Evolutionary conservation across 2,113 vertebrate genomes (phyloP).

Genomic region (Solenodon paradoxus): DNA sequence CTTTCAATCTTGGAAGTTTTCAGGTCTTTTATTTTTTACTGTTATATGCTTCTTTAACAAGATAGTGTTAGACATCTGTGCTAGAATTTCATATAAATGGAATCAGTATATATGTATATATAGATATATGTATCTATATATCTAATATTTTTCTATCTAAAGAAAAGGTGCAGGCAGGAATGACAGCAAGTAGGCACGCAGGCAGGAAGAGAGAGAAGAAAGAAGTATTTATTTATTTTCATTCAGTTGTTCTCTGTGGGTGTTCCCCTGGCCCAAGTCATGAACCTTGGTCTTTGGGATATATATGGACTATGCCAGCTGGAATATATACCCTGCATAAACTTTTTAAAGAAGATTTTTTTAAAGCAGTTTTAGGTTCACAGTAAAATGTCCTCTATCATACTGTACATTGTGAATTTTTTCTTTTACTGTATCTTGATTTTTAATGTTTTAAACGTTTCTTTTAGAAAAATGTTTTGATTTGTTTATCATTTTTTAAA

Average conservation of each 20-base stretch:
- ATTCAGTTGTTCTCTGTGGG: too few species aligned
- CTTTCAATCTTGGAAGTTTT: conserved; percentile 9
- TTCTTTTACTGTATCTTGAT: neutral
- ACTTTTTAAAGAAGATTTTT: neutral
- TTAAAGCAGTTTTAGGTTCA: neutral
- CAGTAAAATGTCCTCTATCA: neutral
- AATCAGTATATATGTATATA: neutral
- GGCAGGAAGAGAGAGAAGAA: too few species aligned
- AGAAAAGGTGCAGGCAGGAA: too few species aligned
- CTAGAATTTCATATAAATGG: neutral
- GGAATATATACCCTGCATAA: too few species aligned
- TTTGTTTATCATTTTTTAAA: neutral
- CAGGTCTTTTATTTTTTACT: neutral
- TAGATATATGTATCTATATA: too few species aligned
- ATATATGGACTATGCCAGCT: too few species aligned
- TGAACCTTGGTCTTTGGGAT: too few species aligned
- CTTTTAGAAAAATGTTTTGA: neutral
- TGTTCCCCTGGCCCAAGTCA: too few species aligned
- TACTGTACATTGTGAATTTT: neutral
- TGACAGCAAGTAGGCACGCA: too few species aligned
- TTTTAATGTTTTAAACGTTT: neutral
- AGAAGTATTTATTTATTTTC: too few species aligned
- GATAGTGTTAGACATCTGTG: neutral
- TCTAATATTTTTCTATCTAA: too few species aligned
- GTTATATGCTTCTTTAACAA: neutral